These are phyloP conservation scores for Daboia siamensis DNA, from an alignment of 2,113 vertebrate genomes.

Conservation along the genomic window DNA sequence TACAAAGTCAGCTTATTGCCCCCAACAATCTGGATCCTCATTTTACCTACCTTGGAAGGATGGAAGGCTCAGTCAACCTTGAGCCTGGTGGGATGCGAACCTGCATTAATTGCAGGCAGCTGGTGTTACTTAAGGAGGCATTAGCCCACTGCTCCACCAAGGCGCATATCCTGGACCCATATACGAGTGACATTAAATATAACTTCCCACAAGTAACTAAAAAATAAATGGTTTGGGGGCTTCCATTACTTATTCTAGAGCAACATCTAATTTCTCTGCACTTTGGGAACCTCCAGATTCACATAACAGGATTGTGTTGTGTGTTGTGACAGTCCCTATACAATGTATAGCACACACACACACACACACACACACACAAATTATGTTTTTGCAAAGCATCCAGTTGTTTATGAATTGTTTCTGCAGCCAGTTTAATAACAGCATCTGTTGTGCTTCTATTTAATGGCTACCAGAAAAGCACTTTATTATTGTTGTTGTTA, in stretches of 20 bases:
- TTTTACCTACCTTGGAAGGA: too few relatives aligned
- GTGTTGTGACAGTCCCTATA: neutral
- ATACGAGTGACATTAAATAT: neutral
- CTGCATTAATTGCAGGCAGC: too few relatives aligned
- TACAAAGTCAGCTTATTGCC: too few relatives aligned
- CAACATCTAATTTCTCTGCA: neutral
- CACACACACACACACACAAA: neutral
- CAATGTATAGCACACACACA: constrained; percentile 10
- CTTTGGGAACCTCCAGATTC: neutral
- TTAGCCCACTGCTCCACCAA: too few relatives aligned
- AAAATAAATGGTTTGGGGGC: neutral
- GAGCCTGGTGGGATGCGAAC: too few relatives aligned
- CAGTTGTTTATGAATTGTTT: constrained; percentile 40
- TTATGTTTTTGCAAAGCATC: constrained; percentile 35
- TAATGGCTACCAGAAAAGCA: neutral
- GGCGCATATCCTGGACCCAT: neutral
- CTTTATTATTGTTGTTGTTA: neutral
- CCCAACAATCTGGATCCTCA: too few relatives aligned
- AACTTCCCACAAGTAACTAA: neutral
- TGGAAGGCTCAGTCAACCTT: too few relatives aligned
- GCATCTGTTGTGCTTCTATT: constrained; percentile 61
- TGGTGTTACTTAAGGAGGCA: too few relatives aligned
- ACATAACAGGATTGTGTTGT: neutral
- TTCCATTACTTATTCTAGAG: neutral
- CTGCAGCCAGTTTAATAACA: constrained; percentile 37